These are phyloP conservation scores for Sminthopsis crassicaudata DNA, from an alignment of 2,113 vertebrate species.

Conservation along the genomic window DNA sequence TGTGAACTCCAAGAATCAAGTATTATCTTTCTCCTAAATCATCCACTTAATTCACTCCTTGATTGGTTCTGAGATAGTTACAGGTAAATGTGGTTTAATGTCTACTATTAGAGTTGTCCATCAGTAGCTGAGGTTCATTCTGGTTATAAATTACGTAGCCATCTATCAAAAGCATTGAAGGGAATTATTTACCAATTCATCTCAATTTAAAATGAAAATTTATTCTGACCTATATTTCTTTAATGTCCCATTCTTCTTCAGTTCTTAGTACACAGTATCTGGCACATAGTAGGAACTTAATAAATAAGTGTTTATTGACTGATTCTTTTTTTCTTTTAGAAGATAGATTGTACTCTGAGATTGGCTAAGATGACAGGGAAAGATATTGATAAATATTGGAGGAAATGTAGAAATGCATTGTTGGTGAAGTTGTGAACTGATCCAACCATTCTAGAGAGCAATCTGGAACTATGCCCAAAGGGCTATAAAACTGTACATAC, in stretches of 20 bases:
- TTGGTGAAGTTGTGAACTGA: too few relatives aligned
- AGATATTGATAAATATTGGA: too few relatives aligned
- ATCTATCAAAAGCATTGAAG: background rate
- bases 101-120: background rate
- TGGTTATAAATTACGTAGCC: background rate
- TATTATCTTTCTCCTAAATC: background rate
- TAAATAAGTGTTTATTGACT: background rate
- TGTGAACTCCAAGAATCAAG: background rate
- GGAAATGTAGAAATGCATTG: too few relatives aligned
- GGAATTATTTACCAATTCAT: background rate
- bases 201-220: background rate
- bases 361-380: too few relatives aligned
- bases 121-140: background rate
- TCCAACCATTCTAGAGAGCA: too few relatives aligned
- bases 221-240: background rate
- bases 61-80: background rate
- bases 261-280: background rate
- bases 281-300: background rate
- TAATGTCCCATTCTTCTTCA: conserved; percentile 43
- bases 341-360: background rate
- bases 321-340: background rate
- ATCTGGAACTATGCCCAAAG: too few relatives aligned
- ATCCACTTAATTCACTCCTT: background rate
- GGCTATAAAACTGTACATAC: too few relatives aligned
- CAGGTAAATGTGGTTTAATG: background rate